These are phyloP conservation scores for Trimorus sp. DNA, from an alignment of 2,888 invertebrate species.

Conservation along the genomic window DNA sequence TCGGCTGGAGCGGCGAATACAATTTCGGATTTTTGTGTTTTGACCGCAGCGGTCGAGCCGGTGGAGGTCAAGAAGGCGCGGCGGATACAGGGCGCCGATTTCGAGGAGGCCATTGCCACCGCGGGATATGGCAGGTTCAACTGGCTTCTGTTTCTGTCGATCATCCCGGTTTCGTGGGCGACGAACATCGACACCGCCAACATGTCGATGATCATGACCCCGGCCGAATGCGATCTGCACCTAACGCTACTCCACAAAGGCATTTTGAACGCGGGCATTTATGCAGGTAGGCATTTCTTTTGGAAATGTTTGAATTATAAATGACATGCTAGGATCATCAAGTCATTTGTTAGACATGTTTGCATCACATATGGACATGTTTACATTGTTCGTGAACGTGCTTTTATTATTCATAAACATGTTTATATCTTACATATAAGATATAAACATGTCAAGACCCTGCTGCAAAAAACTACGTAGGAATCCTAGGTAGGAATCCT, in stretches of 20 bases:
- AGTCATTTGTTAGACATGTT: too few relatives aligned
- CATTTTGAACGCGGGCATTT: constrained; percentile 86
- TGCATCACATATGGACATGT: too few relatives aligned
- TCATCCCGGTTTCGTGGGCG: constrained; percentile 86
- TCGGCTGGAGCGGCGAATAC: neutral
- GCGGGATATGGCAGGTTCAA: constrained; percentile 89
- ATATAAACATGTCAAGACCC: too few relatives aligned
- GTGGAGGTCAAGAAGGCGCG: neutral
- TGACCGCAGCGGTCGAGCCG: neutral
- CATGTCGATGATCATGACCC: constrained; percentile 85
- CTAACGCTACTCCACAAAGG: constrained; percentile 87
- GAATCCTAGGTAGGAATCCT: too few relatives aligned
- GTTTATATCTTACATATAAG: too few relatives aligned
- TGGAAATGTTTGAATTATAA: too few relatives aligned
- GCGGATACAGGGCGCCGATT: constrained; percentile 82
- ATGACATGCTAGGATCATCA: too few relatives aligned
- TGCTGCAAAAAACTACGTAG: too few relatives aligned
- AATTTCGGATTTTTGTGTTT: neutral
- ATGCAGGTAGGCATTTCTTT: constrained; percentile 82
- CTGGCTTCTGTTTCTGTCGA: constrained; percentile 83
- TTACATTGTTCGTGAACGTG: too few relatives aligned
- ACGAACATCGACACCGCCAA: constrained; percentile 87
- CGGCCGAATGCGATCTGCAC: constrained; percentile 88
- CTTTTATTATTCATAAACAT: too few relatives aligned
- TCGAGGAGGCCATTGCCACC: constrained; percentile 87